phyloP scores from a whole-genome alignment of 2,888 invertebrate species.

The Hedya salicella region DNA sequence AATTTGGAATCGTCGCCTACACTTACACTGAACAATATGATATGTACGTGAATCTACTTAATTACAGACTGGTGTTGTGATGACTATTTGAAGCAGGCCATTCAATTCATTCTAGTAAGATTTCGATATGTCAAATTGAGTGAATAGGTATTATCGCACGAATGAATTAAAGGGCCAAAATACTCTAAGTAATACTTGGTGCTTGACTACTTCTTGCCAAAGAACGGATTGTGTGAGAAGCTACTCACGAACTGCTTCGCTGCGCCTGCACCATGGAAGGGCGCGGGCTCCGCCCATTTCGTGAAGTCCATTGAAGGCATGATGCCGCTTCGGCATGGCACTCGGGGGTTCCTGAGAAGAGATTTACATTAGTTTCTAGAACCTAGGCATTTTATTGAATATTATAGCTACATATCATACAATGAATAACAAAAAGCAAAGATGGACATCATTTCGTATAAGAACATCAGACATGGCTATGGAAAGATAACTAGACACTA shows the following conservation, averaged over 20 bases:
- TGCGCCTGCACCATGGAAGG: slow-evolving; percentile 66
- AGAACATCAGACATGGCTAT: no score
- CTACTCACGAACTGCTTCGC: slow-evolving; percentile 88
- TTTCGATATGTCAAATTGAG: no score
- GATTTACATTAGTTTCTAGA: background rate
- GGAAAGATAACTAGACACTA: no score
- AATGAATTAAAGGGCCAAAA: slow-evolving; percentile 56
- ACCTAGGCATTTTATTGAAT: background rate
- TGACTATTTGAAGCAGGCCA: slow-evolving; percentile 33
- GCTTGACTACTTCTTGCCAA: slow-evolving; percentile 77
- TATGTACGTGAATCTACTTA: slow-evolving; percentile 29
- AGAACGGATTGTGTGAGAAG: slow-evolving; percentile 81
- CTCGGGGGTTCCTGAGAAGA: slow-evolving; percentile 92
- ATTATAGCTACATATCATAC: no score
- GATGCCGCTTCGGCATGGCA: slow-evolving; percentile 95
- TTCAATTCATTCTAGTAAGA: slow-evolving; percentile 26
- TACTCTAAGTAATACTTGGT: slow-evolving; percentile 57
- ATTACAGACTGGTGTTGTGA: slow-evolving; percentile 41
- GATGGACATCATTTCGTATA: no score
- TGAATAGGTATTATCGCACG: no score
- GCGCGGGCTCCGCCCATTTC: slow-evolving; percentile 93
- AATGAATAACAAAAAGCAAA: no score
- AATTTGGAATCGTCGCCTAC: background rate
- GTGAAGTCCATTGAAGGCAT: slow-evolving; percentile 94
- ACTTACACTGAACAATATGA: slow-evolving; percentile 13